Percentiles rank a stretch among this genome's conserved stretches.
Conservation (phyloP, 2,888 invertebrate species). For the Brachyopa scutellaris region DNA sequence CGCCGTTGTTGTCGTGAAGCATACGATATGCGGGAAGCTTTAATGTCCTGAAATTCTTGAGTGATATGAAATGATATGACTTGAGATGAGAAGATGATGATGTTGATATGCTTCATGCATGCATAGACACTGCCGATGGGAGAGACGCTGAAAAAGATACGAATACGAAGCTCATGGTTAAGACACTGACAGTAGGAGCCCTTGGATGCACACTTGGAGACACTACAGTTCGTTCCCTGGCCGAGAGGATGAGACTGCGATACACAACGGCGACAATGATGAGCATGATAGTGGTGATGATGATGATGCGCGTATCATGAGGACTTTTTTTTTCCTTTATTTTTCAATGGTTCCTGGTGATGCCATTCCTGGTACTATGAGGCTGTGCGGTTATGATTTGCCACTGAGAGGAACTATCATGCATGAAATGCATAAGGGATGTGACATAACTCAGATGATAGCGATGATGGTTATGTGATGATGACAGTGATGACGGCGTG, state of each 20-base stretch:
- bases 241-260: conserved; percentile 53
- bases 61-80: conserved; percentile 73
- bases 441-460: conserved; percentile 43
- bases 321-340: conserved; percentile 7
- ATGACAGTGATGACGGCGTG: conserved; percentile 57
- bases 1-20: conserved; percentile 20
- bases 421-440: conserved; percentile 69
- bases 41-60: conserved; percentile 72
- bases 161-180: conserved; percentile 34
- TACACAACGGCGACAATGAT: conserved; percentile 68
- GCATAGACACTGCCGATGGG: conserved; percentile 58
- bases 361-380: conserved; percentile 16
- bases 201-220: too few relatives aligned
- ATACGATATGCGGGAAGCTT: conserved; percentile 71
- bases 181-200: too few relatives aligned
- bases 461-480: conserved; percentile 49
- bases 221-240: conserved; percentile 49
- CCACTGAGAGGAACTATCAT: conserved; percentile 68
- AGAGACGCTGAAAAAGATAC: conserved; percentile 12
- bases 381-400: conserved; percentile 53
- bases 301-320: conserved; percentile 67
- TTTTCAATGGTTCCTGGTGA: conserved; percentile 15
- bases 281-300: conserved; percentile 45
- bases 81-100: conserved; percentile 71
- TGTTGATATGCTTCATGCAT: conserved; percentile 73